Evolutionary conservation across 2,113 vertebrate genomes (phyloP).

Genomic region (Chiloscyllium plagiosum): DNA sequence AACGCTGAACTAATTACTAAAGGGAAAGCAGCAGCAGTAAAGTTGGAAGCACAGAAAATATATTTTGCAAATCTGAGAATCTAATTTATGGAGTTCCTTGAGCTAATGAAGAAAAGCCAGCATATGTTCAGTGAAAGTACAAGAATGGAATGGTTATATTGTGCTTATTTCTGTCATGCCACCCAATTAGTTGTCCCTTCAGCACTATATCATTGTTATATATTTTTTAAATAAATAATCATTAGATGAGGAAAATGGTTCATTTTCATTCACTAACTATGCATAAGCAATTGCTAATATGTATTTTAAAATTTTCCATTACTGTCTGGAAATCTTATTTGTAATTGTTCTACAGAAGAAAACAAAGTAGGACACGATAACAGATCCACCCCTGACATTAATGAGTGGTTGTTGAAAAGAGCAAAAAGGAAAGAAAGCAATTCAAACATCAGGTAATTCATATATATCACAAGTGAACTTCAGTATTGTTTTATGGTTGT

Average conservation of each 20-base stretch:
- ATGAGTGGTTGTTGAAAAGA: conserved; percentile 79
- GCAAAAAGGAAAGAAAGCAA: conserved; percentile 60
- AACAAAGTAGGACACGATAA: conserved; percentile 43
- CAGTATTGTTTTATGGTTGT: neutral
- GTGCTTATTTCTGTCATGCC: neutral
- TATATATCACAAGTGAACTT: neutral
- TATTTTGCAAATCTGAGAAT: neutral
- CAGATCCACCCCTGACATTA: conserved; percentile 53
- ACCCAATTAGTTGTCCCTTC: neutral
- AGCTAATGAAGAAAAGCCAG: neutral
- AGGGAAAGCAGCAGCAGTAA: neutral
- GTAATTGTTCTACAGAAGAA: conserved; percentile 1
- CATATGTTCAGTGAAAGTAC: neutral
- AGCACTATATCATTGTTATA: neutral
- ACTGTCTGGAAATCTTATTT: neutral
- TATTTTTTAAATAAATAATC: neutral
- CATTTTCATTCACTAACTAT: neutral
- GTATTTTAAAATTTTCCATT: neutral
- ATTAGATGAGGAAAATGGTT: neutral
- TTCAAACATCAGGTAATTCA: conserved; percentile 64
- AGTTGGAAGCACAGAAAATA: neutral
- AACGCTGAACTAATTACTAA: neutral
- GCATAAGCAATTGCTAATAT: neutral
- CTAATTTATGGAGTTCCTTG: neutral
- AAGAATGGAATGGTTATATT: neutral